Conservation (phyloP, 2,113 vertebrate genomes). For the Etia nguti region DNA sequence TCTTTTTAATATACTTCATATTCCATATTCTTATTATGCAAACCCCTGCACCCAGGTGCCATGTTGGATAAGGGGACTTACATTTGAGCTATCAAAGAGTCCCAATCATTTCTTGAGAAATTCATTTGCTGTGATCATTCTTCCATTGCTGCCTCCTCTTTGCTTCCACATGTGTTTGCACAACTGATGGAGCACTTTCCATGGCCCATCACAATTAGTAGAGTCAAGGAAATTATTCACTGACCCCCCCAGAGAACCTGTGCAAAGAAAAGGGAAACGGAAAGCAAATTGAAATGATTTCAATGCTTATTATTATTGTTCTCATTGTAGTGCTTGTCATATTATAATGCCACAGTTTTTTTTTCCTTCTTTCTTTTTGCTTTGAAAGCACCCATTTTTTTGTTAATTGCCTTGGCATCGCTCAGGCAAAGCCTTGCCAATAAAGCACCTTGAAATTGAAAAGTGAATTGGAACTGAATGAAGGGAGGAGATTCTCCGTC, state of each 20-base stretch:
- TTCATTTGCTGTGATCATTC: slow-evolving; percentile 46
- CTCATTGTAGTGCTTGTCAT: slow-evolving; percentile 31
- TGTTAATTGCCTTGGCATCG: slow-evolving; percentile 69
- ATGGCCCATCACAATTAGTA: slow-evolving; percentile 34
- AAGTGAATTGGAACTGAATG: slow-evolving; percentile 72
- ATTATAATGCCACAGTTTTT: slow-evolving; percentile 27
- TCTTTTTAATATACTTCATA: slow-evolving; percentile 2
- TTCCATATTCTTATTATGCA: not conserved
- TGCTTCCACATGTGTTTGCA: slow-evolving; percentile 36
- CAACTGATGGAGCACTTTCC: slow-evolving; percentile 16
- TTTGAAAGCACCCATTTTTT: slow-evolving; percentile 49
- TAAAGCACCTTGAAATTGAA: slow-evolving; percentile 78
- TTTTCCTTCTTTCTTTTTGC: slow-evolving; percentile 28
- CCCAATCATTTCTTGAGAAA: slow-evolving; percentile 26
- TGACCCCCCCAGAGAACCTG: slow-evolving; percentile 14
- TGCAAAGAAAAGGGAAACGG: not conserved
- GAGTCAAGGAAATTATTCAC: not conserved
- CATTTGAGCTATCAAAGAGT: slow-evolving; percentile 20
- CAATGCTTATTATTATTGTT: slow-evolving; percentile 46
- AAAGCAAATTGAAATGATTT: slow-evolving; percentile 47
- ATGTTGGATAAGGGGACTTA: slow-evolving; percentile 3
- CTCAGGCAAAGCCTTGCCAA: slow-evolving; percentile 55
- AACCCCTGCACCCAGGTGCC: slow-evolving; percentile 9
- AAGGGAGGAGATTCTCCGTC: slow-evolving; percentile 62
- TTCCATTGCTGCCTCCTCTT: slow-evolving; percentile 31